A percentile compares a stretch with the other conserved stretches of the same genome.
Evolutionary conservation across 2,113 vertebrate species (phyloP).

Genomic region (Urocynchramus pylzowi): DNA sequence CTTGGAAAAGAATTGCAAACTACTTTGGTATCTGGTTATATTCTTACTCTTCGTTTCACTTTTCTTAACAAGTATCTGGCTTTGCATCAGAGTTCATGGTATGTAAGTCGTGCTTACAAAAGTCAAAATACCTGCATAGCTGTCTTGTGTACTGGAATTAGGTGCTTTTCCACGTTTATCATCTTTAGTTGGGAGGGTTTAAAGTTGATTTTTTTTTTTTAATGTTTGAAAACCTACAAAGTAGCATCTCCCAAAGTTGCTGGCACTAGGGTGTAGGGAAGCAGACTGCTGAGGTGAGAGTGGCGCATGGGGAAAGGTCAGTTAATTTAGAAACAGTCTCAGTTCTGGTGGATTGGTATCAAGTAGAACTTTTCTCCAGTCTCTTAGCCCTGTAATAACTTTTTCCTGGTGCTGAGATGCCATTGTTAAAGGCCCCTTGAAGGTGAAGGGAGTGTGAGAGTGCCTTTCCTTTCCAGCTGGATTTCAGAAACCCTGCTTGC

Average conservation of each 20-base stretch:
- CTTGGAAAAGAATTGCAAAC: background rate
- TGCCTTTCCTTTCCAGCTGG: background rate
- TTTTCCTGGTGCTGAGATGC: slow-evolving; percentile 5
- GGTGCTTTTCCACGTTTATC: background rate
- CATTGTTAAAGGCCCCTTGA: background rate
- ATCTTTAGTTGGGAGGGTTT: background rate
- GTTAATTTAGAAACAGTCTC: background rate
- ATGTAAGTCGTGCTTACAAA: background rate
- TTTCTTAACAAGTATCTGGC: background rate
- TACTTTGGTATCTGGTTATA: background rate
- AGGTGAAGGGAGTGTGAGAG: background rate
- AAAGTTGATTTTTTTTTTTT: background rate
- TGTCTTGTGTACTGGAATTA: background rate
- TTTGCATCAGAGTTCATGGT: background rate
- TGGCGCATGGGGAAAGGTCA: background rate
- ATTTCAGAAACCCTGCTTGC: background rate
- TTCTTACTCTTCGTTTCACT: background rate
- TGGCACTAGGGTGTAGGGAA: background rate
- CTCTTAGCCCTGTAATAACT: background rate
- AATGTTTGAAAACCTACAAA: background rate
- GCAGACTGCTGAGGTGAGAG: background rate
- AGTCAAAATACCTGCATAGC: background rate
- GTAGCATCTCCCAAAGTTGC: background rate
- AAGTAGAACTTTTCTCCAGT: slow-evolving; percentile 13
- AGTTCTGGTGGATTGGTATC: background rate